These are phyloP conservation scores for Ptyas mucosa DNA, from an alignment of 2,113 vertebrate genomes.

Conservation along the genomic window DNA sequence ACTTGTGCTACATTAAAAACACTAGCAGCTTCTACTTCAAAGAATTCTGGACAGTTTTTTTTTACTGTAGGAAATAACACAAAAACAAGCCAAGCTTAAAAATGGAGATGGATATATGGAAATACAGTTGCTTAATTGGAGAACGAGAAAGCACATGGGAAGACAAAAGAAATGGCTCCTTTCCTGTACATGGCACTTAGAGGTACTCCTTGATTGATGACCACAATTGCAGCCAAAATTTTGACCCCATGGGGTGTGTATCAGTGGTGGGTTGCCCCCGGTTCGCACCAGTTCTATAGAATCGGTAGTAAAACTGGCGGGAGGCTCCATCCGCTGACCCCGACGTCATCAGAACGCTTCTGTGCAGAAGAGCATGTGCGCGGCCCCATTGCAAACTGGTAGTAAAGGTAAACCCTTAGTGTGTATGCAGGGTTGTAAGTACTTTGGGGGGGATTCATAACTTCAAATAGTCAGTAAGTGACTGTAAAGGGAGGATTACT, in stretches of 20 bases:
- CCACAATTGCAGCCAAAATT: too few species aligned
- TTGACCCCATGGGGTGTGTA: background rate
- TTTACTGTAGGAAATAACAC: accelerated
- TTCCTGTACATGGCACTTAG: background rate
- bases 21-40: constrained; percentile 26
- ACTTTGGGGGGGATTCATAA: background rate
- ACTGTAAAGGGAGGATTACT: background rate
- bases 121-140: constrained; percentile 14
- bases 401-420: too few species aligned
- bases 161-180: background rate
- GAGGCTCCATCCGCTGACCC: too few species aligned
- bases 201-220: too few species aligned
- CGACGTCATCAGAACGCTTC: too few species aligned
- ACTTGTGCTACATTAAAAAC: constrained; percentile 38
- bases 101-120: accelerated
- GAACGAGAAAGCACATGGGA: accelerated
- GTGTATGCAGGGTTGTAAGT: too few species aligned
- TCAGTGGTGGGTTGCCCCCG: too few species aligned
- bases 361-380: too few species aligned
- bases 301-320: too few species aligned
- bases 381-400: too few species aligned
- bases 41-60: background rate
- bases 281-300: too few species aligned
- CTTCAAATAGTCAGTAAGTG: background rate
- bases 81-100: background rate